phyloP scores from a whole-genome alignment of 1,140 invertebrate species.

The Eriocheir sinensis region DNA sequence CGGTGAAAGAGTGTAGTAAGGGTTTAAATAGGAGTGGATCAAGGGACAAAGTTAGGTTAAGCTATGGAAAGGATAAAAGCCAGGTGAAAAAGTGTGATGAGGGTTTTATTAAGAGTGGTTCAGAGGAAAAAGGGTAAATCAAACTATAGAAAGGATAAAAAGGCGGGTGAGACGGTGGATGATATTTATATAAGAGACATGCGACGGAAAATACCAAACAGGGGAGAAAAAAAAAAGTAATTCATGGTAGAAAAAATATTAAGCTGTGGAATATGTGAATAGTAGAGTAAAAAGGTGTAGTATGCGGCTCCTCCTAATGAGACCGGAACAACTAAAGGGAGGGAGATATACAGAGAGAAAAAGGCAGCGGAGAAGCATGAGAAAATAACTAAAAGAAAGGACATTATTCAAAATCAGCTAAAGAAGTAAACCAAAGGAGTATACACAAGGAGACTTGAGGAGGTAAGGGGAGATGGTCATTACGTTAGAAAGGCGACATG shows the following conservation, averaged over 20 bases:
- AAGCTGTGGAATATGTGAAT: neutral
- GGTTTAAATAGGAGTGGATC: neutral
- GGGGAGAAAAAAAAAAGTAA: no score
- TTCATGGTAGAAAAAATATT: no score
- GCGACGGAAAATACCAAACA: no score
- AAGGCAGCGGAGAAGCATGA: neutral
- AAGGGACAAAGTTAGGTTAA: neutral
- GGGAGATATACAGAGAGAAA: neutral
- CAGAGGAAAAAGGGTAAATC: neutral
- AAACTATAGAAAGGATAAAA: neutral
- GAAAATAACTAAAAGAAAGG: no score
- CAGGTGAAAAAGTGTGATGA: neutral
- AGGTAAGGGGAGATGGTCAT: no score
- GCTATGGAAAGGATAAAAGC: slow-evolving; percentile 13
- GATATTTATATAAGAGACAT: no score
- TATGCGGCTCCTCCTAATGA: no score
- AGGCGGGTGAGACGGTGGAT: neutral
- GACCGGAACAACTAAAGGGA: neutral
- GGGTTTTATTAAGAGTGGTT: neutral
- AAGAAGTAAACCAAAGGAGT: no score
- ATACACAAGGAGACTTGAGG: no score
- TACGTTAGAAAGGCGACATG: no score
- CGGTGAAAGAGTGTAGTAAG: neutral
- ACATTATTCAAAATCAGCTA: no score
- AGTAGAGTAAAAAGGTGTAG: no score